Evolutionary conservation across 2,888 invertebrate genomes (phyloP), one percentile per base, ranked within the genome.

Genomic region (Crioceris asparagi): DNA sequence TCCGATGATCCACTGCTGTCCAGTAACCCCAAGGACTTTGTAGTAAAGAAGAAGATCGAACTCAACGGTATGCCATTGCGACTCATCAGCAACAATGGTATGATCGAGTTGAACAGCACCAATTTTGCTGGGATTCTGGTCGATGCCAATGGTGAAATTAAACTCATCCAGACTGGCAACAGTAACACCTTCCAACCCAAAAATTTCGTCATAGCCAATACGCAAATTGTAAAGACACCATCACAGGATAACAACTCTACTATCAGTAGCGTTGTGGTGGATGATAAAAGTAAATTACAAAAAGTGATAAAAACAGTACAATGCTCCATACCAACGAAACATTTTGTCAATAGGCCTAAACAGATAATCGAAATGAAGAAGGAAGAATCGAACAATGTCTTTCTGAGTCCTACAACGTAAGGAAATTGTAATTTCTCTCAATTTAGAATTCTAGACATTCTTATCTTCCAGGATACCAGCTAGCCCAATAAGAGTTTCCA

Each of bases 1-100:
- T 86, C 86, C 0, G 87, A 87, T 54, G 87, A 87, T 60, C 87
- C 87, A 0, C 62, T 87, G 3, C 61, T 88, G 12, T 87, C 87
- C 0, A 86, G 86, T 40, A 85, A 80, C 48, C 85, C 87, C 0
- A 79, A 85, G 43, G 86, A 87, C 56, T 86, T 86, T 54, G 71
- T 68, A 31, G 62, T 69, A 1, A 65, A 69, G 27, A 72, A 72
- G 47, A 63, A 64, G 40, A 72, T 74, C 45, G 74, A 74, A 50
- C 69, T 74, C 34, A 66, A 66, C 37, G 67, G 67, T 27, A 27
- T 47, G 14, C 74, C 74, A 38, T 65, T 74, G 17, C 70, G 72
- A 56, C 70, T 74, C 40, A 65, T 74, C 23, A 61, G 58, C 42
- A 67, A 67, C 42, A 74, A 74, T 47, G 68, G 68, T 10, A 61